A percentile compares a stretch with the other conserved stretches of the same genome.
Conservation (phyloP, 2,888 invertebrate genomes). For the Pachliopta kotzebuea region DNA sequence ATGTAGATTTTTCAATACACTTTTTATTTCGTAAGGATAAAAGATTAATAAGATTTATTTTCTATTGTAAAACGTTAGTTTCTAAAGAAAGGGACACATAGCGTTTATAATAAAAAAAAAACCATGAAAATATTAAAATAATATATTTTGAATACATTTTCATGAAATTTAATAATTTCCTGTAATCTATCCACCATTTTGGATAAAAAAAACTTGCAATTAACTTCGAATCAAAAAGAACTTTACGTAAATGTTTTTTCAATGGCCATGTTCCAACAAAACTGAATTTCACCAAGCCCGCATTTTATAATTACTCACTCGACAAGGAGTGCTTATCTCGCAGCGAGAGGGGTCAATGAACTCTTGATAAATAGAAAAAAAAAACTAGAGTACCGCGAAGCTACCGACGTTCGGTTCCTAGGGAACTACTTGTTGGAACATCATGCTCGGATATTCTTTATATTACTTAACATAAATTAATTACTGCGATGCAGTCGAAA, state of each 20-base stretch:
- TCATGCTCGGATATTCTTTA: neutral
- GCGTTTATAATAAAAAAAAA: no score
- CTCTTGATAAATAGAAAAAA: constrained; percentile 46
- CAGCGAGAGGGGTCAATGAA: constrained; percentile 44
- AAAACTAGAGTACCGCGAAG: constrained; percentile 31
- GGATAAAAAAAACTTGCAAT: neutral
- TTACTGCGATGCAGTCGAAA: no score
- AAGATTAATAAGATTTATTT: neutral
- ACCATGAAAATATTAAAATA: neutral
- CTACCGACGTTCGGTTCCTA: constrained; percentile 10
- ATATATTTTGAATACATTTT: neutral
- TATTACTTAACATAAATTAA: neutral
- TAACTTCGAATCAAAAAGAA: neutral
- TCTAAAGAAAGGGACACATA: neutral
- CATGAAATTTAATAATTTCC: no score
- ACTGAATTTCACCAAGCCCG: constrained; percentile 27
- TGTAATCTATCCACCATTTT: neutral
- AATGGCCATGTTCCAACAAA: constrained; percentile 16
- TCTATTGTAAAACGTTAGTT: neutral
- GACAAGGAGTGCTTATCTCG: constrained; percentile 33
- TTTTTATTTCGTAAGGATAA: no score
- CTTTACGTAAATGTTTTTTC: neutral
- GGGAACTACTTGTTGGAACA: constrained; percentile 19
- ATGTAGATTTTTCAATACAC: no score
- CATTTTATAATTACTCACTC: constrained; percentile 31